phyloP scores from a whole-genome alignment of 2,888 invertebrate species.

The Troides helena region DNA sequence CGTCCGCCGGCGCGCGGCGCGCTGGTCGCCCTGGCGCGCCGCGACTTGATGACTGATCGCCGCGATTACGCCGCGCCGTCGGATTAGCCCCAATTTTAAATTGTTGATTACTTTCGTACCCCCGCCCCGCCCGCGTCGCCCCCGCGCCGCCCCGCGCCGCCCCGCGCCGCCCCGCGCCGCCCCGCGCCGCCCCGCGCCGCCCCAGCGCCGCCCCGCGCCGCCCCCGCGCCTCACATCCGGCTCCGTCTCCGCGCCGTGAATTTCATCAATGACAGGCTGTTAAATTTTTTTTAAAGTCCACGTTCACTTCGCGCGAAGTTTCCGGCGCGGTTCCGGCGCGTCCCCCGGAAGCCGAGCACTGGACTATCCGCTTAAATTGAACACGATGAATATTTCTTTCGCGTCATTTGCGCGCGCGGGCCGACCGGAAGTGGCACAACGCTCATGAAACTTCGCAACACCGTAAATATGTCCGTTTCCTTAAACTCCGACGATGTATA shows the following conservation, averaged over 20 bases:
- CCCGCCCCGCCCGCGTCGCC: slow-evolving; percentile 39
- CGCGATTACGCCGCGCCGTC: slow-evolving; percentile 56
- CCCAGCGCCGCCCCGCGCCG: slow-evolving; percentile 37
- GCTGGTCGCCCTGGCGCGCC: slow-evolving; percentile 3
- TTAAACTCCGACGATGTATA: too few relatives aligned
- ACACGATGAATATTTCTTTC: slow-evolving; percentile 10
- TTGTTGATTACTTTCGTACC: slow-evolving; percentile 73
- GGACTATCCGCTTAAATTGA: background rate
- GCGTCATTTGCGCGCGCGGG: background rate
- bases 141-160: slow-evolving; percentile 32
- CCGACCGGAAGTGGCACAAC: too few relatives aligned
- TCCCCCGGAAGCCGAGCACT: too few relatives aligned
- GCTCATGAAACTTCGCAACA: too few relatives aligned
- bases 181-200: slow-evolving; percentile 33
- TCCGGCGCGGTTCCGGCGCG: background rate
- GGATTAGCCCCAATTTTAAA: slow-evolving; percentile 78
- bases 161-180: slow-evolving; percentile 38
- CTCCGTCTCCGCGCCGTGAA: slow-evolving; percentile 38
- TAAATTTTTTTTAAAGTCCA: slow-evolving; percentile 56
- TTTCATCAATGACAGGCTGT: slow-evolving; percentile 63
- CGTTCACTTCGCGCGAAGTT: slow-evolving; percentile 35
- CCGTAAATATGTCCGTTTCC: too few relatives aligned
- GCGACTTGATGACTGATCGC: slow-evolving; percentile 61
- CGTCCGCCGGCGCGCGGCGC: background rate
- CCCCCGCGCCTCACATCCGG: slow-evolving; percentile 31